A percentile compares a stretch with the other conserved stretches of the same genome.
phyloP scores from a whole-genome alignment of 2,888 invertebrate genomes.

The Lydus trimaculatus region DNA sequence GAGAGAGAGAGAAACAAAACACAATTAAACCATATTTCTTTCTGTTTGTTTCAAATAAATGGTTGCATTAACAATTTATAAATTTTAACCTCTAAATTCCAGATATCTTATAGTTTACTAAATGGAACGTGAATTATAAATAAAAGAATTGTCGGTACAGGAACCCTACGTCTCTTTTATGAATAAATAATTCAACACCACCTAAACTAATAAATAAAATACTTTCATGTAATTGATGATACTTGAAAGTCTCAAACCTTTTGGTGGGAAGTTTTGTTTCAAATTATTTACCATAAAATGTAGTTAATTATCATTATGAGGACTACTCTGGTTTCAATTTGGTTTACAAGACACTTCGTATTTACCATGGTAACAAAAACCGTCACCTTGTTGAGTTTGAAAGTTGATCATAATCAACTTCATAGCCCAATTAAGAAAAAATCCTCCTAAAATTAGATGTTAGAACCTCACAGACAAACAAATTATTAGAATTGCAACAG shows the following conservation, averaged over 20 bases:
- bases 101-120: background rate
- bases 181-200: background rate
- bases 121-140: background rate
- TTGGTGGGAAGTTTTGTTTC: background rate
- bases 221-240: background rate
- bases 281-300: too few species aligned
- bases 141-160: background rate
- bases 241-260: background rate
- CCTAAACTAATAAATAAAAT: background rate
- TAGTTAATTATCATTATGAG: too few species aligned
- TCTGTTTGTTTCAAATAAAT: background rate
- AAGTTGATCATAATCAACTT: constrained; percentile 18
- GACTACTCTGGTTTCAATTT: too few species aligned
- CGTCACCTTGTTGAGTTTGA: too few species aligned
- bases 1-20: background rate
- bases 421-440: constrained; percentile 18
- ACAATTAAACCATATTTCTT: background rate
- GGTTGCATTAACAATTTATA: background rate
- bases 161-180: too few species aligned
- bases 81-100: background rate
- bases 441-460: too few species aligned
- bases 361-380: too few species aligned
- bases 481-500: background rate
- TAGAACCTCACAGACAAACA: background rate
- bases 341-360: too few species aligned